Evolutionary conservation across 2,888 invertebrate genomes (phyloP).

Genomic region (Drosophila mayaguana): DNA sequence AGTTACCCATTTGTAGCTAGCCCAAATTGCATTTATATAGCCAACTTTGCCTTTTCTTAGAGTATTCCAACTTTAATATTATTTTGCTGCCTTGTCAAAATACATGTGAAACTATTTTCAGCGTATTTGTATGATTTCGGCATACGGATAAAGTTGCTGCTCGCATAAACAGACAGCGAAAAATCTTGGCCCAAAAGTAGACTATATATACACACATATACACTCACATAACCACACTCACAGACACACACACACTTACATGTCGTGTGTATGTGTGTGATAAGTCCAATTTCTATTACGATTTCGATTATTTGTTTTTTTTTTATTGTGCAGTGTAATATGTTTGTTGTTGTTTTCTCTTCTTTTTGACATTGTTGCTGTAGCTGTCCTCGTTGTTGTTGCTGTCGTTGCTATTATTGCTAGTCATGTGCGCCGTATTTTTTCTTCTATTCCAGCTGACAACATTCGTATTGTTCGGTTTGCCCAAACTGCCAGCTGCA

Average conservation of each 20-base stretch:
- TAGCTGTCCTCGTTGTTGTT: constrained; percentile 1
- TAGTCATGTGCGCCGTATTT: constrained; percentile 24
- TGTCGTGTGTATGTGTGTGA: constrained; percentile 28
- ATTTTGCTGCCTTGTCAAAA: constrained; percentile 14
- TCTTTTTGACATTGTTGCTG: constrained; percentile 10
- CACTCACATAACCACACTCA: neutral
- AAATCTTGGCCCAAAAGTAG: constrained; percentile 55
- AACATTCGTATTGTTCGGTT: constrained; percentile 23
- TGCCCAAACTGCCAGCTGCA: constrained; percentile 19
- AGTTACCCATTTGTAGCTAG: too few species aligned
- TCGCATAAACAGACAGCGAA: constrained; percentile 37
- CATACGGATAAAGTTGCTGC: constrained; percentile 55
- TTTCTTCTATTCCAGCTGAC: constrained; percentile 28
- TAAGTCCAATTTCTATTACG: constrained; percentile 68
- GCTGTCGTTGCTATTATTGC: neutral
- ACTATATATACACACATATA: constrained; percentile 15
- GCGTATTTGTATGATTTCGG: constrained; percentile 65
- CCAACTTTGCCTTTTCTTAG: too few species aligned
- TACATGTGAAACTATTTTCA: constrained; percentile 55
- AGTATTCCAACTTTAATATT: constrained; percentile 13
- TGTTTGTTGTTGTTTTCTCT: constrained; percentile 4
- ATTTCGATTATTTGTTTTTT: constrained; percentile 71
- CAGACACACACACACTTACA: too few species aligned
- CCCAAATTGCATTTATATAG: too few species aligned
- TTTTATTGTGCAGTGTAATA: constrained; percentile 48